A percentile compares a stretch with the other conserved stretches of the same genome.
phyloP scores from a whole-genome alignment of 1,140 invertebrate species.

The Drosophila saltans region DNA sequence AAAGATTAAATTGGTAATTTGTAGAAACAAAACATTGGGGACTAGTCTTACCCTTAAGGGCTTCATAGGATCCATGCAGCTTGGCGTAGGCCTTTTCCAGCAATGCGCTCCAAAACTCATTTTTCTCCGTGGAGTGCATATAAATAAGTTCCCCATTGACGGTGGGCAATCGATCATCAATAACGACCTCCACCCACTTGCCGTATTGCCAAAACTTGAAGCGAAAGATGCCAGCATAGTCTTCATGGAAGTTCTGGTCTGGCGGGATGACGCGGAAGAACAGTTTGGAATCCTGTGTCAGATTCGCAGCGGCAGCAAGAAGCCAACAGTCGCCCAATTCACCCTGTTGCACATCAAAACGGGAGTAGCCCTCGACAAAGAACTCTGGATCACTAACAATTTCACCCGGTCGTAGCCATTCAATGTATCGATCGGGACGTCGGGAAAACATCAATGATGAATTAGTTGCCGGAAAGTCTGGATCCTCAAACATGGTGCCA shows the following conservation, averaged over 20 bases:
- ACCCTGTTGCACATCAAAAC: slow-evolving; percentile 99
- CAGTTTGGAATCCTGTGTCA: slow-evolving; percentile 93
- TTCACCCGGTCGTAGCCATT: slow-evolving; percentile 94
- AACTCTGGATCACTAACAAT: slow-evolving; percentile 94
- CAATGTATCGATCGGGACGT: slow-evolving; percentile 89
- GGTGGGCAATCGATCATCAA: slow-evolving; percentile 97
- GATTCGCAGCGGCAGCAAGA: slow-evolving; percentile 96
- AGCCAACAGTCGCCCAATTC: slow-evolving; percentile 99
- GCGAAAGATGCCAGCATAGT: slow-evolving; percentile 97
- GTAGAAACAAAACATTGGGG: not conserved
- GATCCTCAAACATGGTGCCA: slow-evolving; percentile 93
- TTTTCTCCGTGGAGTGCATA: slow-evolving; percentile 95
- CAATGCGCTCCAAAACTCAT: slow-evolving; percentile 98
- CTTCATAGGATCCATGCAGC: slow-evolving; percentile 98
- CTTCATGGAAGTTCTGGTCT: slow-evolving; percentile 96
- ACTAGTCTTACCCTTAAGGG: slow-evolving; percentile 89
- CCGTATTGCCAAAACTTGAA: slow-evolving; percentile 99
- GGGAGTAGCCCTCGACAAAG: slow-evolving; percentile 96
- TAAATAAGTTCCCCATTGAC: slow-evolving; percentile 95
- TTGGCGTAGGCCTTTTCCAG: slow-evolving; percentile 99
- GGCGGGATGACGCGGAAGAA: slow-evolving; percentile 97
- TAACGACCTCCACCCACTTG: slow-evolving; percentile 95
- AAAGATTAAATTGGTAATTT: not conserved
- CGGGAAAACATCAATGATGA: slow-evolving; percentile 92
- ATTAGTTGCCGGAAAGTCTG: slow-evolving; percentile 92